Evolutionary conservation across 2,797 vertebrate species (phyloP).

Genomic region (Sitta carolinensis): DNA sequence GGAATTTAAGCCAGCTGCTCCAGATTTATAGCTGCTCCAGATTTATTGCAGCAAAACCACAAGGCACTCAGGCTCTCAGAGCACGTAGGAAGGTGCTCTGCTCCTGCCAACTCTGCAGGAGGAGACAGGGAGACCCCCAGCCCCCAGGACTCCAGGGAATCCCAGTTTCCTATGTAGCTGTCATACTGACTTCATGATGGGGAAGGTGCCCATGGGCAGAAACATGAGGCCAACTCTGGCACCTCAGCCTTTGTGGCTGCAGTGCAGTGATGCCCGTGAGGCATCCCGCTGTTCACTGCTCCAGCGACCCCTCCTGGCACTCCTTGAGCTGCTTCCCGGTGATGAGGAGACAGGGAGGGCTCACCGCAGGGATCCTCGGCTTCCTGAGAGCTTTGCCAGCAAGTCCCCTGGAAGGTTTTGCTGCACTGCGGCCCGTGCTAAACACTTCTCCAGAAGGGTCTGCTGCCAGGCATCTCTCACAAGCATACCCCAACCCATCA

Average conservation of each 20-base stretch:
- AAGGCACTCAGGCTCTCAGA: slow-evolving; percentile 3
- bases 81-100: slow-evolving; percentile 32
- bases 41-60: slow-evolving; percentile 45
- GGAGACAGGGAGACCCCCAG: neutral
- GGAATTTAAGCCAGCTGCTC: slow-evolving; percentile 60
- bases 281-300: neutral
- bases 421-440: neutral
- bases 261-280: neutral
- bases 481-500: neutral
- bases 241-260: neutral
- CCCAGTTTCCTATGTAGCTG: neutral
- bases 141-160: neutral
- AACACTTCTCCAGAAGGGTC: neutral
- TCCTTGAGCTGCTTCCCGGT: neutral
- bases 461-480: neutral
- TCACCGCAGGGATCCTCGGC: rapidly evolving
- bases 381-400: neutral
- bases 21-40: slow-evolving; percentile 55
- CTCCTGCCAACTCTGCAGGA: neutral
- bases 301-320: neutral
- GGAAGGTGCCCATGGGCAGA: neutral
- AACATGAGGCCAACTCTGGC: neutral
- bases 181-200: neutral
- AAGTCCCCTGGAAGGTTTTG: neutral
- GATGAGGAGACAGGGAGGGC: neutral